Base-by-base conservation (phyloP, 2,113 vertebrate genomes). In the Chitala chitala region DNA sequence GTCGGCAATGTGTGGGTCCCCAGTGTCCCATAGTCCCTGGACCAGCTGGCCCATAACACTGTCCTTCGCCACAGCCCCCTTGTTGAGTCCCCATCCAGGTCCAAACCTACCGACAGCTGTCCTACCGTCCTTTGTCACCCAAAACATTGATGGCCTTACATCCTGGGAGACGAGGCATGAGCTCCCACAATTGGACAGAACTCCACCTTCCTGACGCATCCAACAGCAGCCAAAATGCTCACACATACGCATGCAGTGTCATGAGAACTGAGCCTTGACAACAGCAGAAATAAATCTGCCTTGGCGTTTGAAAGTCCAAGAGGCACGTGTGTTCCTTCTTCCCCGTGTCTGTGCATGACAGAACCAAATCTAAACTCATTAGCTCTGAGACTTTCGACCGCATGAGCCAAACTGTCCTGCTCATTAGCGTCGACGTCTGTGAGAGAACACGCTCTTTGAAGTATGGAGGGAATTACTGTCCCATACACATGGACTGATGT, bases 1-100 rank as follows among this genome's bases (percentile, higher is more conserved):
- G 33, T 15, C 17, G 46, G 44, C 12, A 15, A 31, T 15, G 42
- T n/a, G 44, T 48, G 26, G 53, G 8, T 12, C 40, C 40, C 26
- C 40, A 29, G 36, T 12, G 40, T 48, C 38, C 33, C 55, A 59
- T 51, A 29, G 12, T 0, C 10, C 17, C 24, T 22, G 5, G 15
- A 26, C 55, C 71, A 72, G 71, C 71, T 59, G 55, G 54, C 15
- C 36, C 17, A 33, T 20, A 17, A 56, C 69, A 44, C 55, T 73
- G 71, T 40, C 42, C 56, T 22, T 44, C 2, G 20, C 56, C 13
- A 59, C 17, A 46, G 55, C 24, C 7, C 55, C 68, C 29, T 38
- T 17, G 50, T 17, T 61, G n/a, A 61, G 55, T 29, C 55, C 56
- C 56, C 29, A 36, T 22, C 42, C 56, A 54, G 53, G 33, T 9